Evolutionary conservation across 2,797 vertebrate species (phyloP), one percentile per base, ranked within the genome.

Genomic region (Miichthys miiuy): DNA sequence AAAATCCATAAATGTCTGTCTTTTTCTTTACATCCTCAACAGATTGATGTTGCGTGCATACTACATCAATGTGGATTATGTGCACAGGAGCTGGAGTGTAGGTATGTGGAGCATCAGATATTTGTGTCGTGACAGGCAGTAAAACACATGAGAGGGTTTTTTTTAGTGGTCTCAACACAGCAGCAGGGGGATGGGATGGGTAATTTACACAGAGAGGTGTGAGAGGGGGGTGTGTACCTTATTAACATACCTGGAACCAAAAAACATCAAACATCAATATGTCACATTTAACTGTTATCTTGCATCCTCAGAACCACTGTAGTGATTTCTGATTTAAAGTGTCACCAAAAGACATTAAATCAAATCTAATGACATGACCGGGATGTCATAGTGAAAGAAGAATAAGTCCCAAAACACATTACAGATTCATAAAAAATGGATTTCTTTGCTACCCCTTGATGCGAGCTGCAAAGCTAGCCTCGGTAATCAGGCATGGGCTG

Each of bases 141-240:
- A 67, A 81, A 81, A 76, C 42, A 66, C 82, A 74, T 9, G 51
- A 72, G 44, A 25, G 41, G 18, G 23, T 41, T 55, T 52, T 42
- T 42, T 80, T 30, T n/a, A n/a, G 75, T 63, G 21, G 67, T 71
- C 65, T 81, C 71, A 64, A 57, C 38, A 77, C 18, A 67, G 72
- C 76, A 85, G 75, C 77, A 63, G 87, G 63, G 68, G 81, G 69
- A 70, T 68, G 79, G 72, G 68, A 27, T 18, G 79, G 44, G 50
- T 63, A 23, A 84, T 88, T 79, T 68, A 82, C 66, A 85, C 46
- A 68, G 73, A 66, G 68, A 47, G 34, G 17, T 48, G 72, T 63
- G 25, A 77, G 46, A 65, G 68, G 58, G 25, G 17, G 71, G 50
- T 17, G 67, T 30, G 74, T 73, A 70, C 72, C 77, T 80, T 79